Evolutionary conservation across 2,113 vertebrate species (phyloP), one percentile per base, ranked within the genome.

Genomic region (Strix uralensis): DNA sequence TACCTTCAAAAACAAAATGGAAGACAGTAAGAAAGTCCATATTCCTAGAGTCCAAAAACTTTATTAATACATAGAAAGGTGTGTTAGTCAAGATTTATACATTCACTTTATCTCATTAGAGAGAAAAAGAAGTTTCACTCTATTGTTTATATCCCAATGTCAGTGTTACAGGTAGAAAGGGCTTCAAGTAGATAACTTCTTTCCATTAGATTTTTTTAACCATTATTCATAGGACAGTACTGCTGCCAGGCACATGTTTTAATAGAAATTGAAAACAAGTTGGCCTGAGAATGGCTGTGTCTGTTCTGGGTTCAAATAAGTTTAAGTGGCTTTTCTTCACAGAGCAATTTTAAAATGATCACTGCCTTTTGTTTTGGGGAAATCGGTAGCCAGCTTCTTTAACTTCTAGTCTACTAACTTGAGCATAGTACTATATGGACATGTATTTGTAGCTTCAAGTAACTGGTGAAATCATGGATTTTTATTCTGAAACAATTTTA

Each of bases 11-110:
- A 73, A 85, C 20, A 42, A 97, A 69, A 23, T 94, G 13, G 51
- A 94, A 23, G 52, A 94, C 7, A 95, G 86, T 90, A 97, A 86
- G 54, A 62, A 70, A n/a, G 89, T 88, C 55, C 67, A 86, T 52
- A 87, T 88, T 55, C 71, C 82, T 40, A 92, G 63, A 97, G 77
- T 95, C 92, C 36, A 77, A 92, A 65, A 86, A 97, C 59, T 86
- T 97, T 58, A 79, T 91, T 55, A 95, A 98, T 51, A 98, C 47
- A 81, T 94, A 20, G 88, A 96, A 58, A 93, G 79, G 74, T 88
- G 58, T 70, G 11, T 58, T 80, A 77, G 17, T 51, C 47, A 72
- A 59, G 51, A 74, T 58, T 82, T 65, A 70, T 46, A 36, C 19
- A 70, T 19, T 40, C 30, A 32, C 13, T 71, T 71, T 30, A 49